Evolutionary conservation across 1,140 invertebrate species (phyloP).

Genomic region (Homarus americanus): DNA sequence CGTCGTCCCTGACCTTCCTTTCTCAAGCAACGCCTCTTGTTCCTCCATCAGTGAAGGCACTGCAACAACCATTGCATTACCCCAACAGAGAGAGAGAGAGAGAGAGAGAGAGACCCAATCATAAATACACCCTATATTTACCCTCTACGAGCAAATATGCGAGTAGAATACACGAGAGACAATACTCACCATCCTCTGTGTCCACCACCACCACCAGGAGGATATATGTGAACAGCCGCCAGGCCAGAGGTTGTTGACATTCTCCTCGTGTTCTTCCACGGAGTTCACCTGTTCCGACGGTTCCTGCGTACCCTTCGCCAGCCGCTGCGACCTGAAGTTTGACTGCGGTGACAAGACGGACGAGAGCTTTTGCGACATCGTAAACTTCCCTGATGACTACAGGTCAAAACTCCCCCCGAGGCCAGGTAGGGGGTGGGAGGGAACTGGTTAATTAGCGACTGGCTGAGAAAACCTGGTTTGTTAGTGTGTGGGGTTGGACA

Average conservation of each 20-base stretch:
- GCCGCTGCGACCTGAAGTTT: conserved; percentile 70
- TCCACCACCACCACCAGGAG: background rate
- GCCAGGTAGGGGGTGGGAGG: conserved; percentile 33
- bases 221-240: conserved; percentile 34
- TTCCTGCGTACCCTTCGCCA: conserved; percentile 52
- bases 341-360: conserved; percentile 71
- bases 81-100: conserved; percentile 39
- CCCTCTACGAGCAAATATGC: background rate
- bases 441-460: too few species aligned
- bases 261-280: conserved; percentile 44
- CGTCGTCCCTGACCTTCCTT: too few species aligned
- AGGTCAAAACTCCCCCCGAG: conserved; percentile 63
- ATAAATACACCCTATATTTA: too few species aligned
- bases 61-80: too few species aligned
- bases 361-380: conserved; percentile 64
- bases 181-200: background rate
- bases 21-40: too few species aligned
- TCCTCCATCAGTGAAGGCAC: too few species aligned
- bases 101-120: background rate
- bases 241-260: conserved; percentile 29
- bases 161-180: background rate
- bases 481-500: too few species aligned
- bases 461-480: too few species aligned
- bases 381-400: conserved; percentile 66
- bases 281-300: conserved; percentile 66